These are phyloP conservation scores for Epinephelus moara DNA, from an alignment of 2,113 vertebrate species.

Conservation along the genomic window DNA sequence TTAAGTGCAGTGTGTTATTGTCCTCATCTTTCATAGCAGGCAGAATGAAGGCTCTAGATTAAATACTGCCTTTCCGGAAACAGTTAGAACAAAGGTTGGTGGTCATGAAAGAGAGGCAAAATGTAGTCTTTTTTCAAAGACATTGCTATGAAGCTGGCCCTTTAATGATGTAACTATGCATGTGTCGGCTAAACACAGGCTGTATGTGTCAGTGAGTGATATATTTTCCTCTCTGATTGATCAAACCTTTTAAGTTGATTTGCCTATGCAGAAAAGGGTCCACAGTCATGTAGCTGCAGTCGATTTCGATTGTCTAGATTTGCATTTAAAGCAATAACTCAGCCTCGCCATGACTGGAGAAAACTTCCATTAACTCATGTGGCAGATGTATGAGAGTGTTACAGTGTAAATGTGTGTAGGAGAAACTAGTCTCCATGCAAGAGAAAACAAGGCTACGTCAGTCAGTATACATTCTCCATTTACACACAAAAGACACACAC, in stretches of 20 bases:
- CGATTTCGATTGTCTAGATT: constrained; percentile 21
- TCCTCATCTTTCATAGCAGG: constrained; percentile 46
- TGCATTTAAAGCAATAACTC: constrained; percentile 44
- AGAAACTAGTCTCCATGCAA: background rate
- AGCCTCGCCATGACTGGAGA: constrained; percentile 4
- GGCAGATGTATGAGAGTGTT: constrained; percentile 6
- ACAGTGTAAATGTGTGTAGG: constrained; percentile 2
- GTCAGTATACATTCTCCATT: background rate
- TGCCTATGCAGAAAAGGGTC: background rate
- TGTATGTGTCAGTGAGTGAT: constrained; percentile 22
- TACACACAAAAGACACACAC: background rate
- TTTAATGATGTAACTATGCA: constrained; percentile 33
- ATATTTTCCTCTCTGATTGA: constrained; percentile 54
- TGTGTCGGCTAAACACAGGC: constrained; percentile 1
- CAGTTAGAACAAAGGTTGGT: background rate
- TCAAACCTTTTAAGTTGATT: constrained; percentile 70
- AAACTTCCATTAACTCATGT: background rate
- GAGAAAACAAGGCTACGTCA: background rate
- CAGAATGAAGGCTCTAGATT: constrained; percentile 7
- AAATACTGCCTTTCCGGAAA: background rate
- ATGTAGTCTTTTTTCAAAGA: background rate
- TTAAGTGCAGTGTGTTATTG: constrained; percentile 52
- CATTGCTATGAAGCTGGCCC: background rate
- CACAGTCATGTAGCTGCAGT: constrained; percentile 2
- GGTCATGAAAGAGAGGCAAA: background rate